A percentile compares a stretch with the other conserved stretches of the same genome.
These are phyloP conservation scores for Lithophane leautieri DNA, from an alignment of 2,888 invertebrate species.

Conservation along the genomic window DNA sequence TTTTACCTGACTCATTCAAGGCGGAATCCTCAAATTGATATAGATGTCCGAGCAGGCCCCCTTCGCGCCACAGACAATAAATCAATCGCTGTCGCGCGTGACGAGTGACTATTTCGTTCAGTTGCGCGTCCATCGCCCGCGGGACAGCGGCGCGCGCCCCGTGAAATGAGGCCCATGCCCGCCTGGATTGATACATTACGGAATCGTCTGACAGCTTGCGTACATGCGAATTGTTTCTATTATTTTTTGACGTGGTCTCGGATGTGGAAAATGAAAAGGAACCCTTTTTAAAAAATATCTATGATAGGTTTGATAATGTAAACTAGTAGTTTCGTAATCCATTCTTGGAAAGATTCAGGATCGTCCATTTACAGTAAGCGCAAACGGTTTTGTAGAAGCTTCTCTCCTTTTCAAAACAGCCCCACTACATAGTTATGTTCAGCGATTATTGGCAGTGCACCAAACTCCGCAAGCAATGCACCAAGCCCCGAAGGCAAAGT, in stretches of 20 bases:
- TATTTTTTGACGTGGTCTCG: slow-evolving; percentile 45
- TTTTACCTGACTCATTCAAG: slow-evolving; percentile 37
- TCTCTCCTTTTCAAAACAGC: not conserved
- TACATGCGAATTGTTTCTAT: slow-evolving; percentile 43
- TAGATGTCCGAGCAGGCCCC: slow-evolving; percentile 54
- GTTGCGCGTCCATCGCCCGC: slow-evolving; percentile 48
- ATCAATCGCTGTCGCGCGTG: slow-evolving; percentile 58
- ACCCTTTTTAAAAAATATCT: slow-evolving; percentile 3
- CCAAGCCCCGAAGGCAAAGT: too few species aligned
- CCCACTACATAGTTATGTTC: not conserved
- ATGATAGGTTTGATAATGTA: slow-evolving; percentile 12
- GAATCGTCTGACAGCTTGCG: slow-evolving; percentile 42
- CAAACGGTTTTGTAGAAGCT: not conserved
- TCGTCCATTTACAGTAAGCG: not conserved
- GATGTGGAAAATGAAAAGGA: slow-evolving; percentile 37
- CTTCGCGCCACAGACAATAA: slow-evolving; percentile 47
- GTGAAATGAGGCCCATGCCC: slow-evolving; percentile 63
- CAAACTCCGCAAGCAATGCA: too few species aligned
- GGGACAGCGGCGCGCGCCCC: slow-evolving; percentile 48
- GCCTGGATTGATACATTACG: slow-evolving; percentile 53
- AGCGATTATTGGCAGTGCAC: not conserved
- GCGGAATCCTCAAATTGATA: slow-evolving; percentile 60
- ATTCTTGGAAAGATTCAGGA: not conserved
- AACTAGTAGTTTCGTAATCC: not conserved
- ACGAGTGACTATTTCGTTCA: slow-evolving; percentile 34